Conservation (phyloP, 2,888 invertebrate species). For the Yponomeuta sedellus region DNA sequence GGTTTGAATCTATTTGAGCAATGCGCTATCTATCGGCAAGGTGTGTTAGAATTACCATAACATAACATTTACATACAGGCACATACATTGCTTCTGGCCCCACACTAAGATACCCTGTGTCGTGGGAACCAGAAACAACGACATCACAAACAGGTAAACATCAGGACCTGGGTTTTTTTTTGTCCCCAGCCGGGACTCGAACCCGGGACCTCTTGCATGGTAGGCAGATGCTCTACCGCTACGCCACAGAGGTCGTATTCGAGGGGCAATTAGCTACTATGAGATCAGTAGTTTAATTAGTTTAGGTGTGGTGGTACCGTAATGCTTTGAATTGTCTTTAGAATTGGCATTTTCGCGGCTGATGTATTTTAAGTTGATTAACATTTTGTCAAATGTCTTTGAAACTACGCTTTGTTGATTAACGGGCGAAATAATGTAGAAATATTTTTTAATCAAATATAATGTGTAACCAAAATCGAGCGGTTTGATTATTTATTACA, state of each 20-base stretch:
- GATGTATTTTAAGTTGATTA: background rate
- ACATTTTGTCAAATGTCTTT: background rate
- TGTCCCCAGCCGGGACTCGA: too few species aligned
- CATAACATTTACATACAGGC: too few species aligned
- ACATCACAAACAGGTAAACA: too few species aligned
- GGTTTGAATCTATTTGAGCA: too few species aligned
- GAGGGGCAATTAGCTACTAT: background rate
- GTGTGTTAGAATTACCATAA: background rate
- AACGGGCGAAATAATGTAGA: background rate
- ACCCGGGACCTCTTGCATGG: too few species aligned
- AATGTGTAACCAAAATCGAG: background rate
- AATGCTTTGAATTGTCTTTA: background rate
- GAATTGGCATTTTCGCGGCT: background rate
- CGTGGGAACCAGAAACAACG: too few species aligned
- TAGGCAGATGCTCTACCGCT: too few species aligned
- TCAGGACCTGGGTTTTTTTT: too few species aligned
- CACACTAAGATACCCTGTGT: too few species aligned
- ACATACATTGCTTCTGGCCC: too few species aligned
- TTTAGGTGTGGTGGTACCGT: background rate
- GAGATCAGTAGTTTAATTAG: background rate
- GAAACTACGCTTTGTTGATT: background rate
- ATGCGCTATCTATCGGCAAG: too few species aligned
- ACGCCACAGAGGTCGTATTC: too few species aligned
- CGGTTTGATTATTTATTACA: background rate
- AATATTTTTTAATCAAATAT: background rate